Evolutionary conservation across 2,888 invertebrate species (phyloP).

Genomic region (Arge pagana): DNA sequence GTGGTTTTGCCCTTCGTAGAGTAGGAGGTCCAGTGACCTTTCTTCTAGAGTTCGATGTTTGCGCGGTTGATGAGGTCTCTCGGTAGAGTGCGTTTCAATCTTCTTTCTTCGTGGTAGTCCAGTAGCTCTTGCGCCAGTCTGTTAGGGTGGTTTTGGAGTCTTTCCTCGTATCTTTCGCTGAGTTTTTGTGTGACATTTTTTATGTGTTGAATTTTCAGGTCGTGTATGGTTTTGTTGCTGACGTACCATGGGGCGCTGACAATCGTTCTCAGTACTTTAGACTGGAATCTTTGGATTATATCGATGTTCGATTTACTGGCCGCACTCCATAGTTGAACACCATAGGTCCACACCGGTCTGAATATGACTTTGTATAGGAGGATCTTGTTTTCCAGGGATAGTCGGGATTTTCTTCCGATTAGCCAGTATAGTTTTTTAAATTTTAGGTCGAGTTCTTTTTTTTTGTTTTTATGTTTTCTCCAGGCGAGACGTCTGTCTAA

Average conservation of each 20-base stretch:
- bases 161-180: neutral
- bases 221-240: neutral
- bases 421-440: constrained; percentile 27
- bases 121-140: too few species aligned
- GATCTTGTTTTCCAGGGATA: constrained; percentile 10
- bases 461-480: constrained; percentile 29
- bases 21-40: too few species aligned
- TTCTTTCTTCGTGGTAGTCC: too few species aligned
- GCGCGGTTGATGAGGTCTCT: too few species aligned
- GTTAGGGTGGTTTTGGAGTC: neutral
- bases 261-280: constrained; percentile 1
- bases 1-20: too few species aligned
- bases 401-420: neutral
- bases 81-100: too few species aligned
- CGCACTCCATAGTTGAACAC: constrained; percentile 7
- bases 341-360: constrained; percentile 21
- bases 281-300: constrained; percentile 12
- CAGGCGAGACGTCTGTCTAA: constrained; percentile 28
- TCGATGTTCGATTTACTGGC: neutral
- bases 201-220: neutral
- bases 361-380: constrained; percentile 10
- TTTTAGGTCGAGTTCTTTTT: constrained; percentile 29
- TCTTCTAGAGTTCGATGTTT: too few species aligned
- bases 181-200: neutral
- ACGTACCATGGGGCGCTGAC: constrained; percentile 17